A percentile compares a stretch with the other conserved stretches of the same genome.
Conservation (phyloP, 2,888 invertebrate genomes). For the Agapetus fuscipes region DNA sequence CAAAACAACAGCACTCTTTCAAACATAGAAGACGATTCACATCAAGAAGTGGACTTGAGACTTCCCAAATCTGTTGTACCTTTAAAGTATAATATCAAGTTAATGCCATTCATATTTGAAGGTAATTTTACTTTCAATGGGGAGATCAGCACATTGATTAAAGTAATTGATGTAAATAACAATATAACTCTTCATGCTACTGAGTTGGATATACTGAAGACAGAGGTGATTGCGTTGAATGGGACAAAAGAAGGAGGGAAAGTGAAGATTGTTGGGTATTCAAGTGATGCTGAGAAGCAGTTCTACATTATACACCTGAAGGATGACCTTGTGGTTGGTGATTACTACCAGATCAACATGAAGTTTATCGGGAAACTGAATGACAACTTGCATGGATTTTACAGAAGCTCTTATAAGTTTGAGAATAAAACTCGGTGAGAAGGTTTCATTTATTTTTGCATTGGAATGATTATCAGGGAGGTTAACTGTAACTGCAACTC, state of each 20-base stretch:
- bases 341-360: constrained; percentile 57
- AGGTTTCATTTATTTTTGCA: not conserved
- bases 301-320: constrained; percentile 59
- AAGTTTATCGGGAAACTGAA: constrained; percentile 63
- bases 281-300: constrained; percentile 51
- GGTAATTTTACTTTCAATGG: constrained; percentile 75
- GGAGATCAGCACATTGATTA: constrained; percentile 52
- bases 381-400: constrained; percentile 71
- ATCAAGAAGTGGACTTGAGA: constrained; percentile 49
- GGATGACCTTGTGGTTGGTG: constrained; percentile 46
- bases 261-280: constrained; percentile 34
- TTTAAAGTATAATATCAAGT: constrained; percentile 55
- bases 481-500: too few species aligned
- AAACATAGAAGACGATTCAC: constrained; percentile 18
- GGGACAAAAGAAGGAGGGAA: constrained; percentile 30
- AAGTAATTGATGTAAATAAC: constrained; percentile 49
- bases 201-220: constrained; percentile 54
- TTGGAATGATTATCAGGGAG: not conserved
- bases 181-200: constrained; percentile 68
- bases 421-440: constrained; percentile 58
- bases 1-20: constrained; percentile 17
- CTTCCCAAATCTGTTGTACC: constrained; percentile 60
- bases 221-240: constrained; percentile 40
- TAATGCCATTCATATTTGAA: constrained; percentile 62
- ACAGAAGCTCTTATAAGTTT: constrained; percentile 67